Conservation (phyloP, 2,113 vertebrate species). For the Gambusia holbrooki region DNA sequence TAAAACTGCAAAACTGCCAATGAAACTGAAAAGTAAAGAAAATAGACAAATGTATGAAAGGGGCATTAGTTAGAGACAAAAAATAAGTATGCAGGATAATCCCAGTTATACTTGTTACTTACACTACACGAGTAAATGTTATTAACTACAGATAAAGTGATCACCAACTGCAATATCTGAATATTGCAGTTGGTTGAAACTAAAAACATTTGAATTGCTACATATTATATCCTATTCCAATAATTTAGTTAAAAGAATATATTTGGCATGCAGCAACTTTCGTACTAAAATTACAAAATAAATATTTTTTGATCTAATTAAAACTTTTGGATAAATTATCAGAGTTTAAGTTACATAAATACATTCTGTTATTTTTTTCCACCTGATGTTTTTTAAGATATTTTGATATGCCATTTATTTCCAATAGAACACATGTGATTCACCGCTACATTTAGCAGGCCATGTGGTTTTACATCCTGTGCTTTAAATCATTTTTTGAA, state of each 20-base stretch:
- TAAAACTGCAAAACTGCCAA: background rate
- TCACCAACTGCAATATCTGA: background rate
- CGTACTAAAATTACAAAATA: background rate
- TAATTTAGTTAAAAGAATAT: background rate
- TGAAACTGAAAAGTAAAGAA: background rate
- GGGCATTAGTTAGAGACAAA: background rate
- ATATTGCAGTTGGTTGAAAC: background rate
- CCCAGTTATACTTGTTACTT: background rate
- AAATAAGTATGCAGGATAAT: background rate
- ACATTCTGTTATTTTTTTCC: background rate
- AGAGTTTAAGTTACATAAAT: background rate
- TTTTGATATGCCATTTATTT: conserved; percentile 24
- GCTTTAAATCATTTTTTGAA: conserved; percentile 13
- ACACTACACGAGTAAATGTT: background rate
- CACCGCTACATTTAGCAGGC: conserved; percentile 16
- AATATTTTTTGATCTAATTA: background rate
- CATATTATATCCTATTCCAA: background rate
- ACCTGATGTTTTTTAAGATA: conserved; percentile 22
- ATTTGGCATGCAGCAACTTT: background rate
- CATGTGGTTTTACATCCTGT: conserved; percentile 20
- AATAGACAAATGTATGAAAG: background rate
- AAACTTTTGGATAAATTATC: conserved; percentile 12
- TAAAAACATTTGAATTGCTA: too few relatives aligned
- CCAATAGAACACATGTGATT: conserved; percentile 26
- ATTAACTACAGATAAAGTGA: background rate